Percentiles rank a stretch among this genome's conserved stretches.
Conservation (phyloP, 2,113 vertebrate species). For the Xyrauchen texanus region DNA sequence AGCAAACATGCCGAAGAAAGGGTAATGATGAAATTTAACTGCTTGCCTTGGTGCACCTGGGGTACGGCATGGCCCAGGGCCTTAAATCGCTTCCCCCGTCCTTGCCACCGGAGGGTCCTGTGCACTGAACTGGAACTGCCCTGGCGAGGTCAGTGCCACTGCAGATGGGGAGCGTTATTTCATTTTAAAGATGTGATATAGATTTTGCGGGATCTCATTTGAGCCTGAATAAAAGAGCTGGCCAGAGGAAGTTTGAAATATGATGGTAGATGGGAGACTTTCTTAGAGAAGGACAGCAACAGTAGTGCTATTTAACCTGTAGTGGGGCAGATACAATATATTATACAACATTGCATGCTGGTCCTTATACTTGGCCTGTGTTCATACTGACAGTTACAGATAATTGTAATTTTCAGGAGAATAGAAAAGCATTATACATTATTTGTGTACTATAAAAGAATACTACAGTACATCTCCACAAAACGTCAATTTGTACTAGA, state of each 20-base stretch:
- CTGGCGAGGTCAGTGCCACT: conserved; percentile 75
- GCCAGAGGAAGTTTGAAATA: conserved; percentile 74
- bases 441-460: too few species aligned
- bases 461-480: too few species aligned
- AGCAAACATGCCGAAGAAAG: conserved; percentile 74
- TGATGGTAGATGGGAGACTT: conserved; percentile 52
- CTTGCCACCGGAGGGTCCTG: conserved; percentile 63
- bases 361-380: neutral
- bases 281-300: conserved; percentile 52
- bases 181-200: conserved; percentile 81
- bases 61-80: conserved; percentile 63
- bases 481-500: too few species aligned
- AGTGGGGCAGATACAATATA: neutral
- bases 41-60: conserved; percentile 78
- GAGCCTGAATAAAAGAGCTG: conserved; percentile 72
- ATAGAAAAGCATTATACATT: too few species aligned
- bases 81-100: conserved; percentile 50
- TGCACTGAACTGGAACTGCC: conserved; percentile 75
- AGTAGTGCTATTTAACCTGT: conserved; percentile 43
- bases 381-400: neutral
- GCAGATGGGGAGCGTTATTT: conserved; percentile 73
- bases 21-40: conserved; percentile 85
- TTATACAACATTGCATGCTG: conserved; percentile 1
- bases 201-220: conserved; percentile 82
- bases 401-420: too few species aligned